Evolutionary conservation across 2,888 invertebrate genomes (phyloP).

Genomic region (Camptogramma bilineatum): DNA sequence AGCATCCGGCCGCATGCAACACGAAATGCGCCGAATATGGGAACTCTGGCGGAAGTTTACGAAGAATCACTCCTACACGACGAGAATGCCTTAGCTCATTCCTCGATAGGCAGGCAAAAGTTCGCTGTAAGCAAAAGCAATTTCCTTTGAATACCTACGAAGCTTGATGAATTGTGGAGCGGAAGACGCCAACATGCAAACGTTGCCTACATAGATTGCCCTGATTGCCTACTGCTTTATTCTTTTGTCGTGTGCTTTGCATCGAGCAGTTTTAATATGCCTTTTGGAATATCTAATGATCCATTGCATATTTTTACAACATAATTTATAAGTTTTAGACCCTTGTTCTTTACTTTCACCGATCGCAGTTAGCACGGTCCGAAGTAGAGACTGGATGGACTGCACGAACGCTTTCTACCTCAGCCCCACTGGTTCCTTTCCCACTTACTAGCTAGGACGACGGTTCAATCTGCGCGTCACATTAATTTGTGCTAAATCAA

Average conservation of each 20-base stretch:
- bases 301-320: slow-evolving; percentile 43
- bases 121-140: slow-evolving; percentile 43
- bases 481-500: not conserved
- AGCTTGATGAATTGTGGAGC: slow-evolving; percentile 34
- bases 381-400: slow-evolving; percentile 47
- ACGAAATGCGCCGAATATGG: slow-evolving; percentile 63
- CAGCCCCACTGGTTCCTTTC: slow-evolving; percentile 41
- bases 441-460: not conserved
- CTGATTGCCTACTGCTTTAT: slow-evolving; percentile 35
- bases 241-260: slow-evolving; percentile 12
- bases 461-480: not conserved
- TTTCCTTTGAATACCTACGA: slow-evolving; percentile 38
- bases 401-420: slow-evolving; percentile 67
- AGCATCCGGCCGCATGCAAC: slow-evolving; percentile 67
- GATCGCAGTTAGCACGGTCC: slow-evolving; percentile 68
- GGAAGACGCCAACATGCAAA: slow-evolving; percentile 38
- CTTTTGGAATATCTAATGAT: slow-evolving; percentile 18
- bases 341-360: slow-evolving; percentile 70
- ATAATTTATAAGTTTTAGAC: slow-evolving; percentile 42
- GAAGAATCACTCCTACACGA: slow-evolving; percentile 63
- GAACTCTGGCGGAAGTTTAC: slow-evolving; percentile 71
- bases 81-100: slow-evolving; percentile 62
- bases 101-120: slow-evolving; percentile 45
- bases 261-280: slow-evolving; percentile 3
- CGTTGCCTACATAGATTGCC: slow-evolving; percentile 36